Percentiles rank a stretch among this genome's conserved stretches.
Evolutionary conservation across 92 coral and sea anemone species (phyloP).

Genomic region (Epizoanthus stellaris): DNA sequence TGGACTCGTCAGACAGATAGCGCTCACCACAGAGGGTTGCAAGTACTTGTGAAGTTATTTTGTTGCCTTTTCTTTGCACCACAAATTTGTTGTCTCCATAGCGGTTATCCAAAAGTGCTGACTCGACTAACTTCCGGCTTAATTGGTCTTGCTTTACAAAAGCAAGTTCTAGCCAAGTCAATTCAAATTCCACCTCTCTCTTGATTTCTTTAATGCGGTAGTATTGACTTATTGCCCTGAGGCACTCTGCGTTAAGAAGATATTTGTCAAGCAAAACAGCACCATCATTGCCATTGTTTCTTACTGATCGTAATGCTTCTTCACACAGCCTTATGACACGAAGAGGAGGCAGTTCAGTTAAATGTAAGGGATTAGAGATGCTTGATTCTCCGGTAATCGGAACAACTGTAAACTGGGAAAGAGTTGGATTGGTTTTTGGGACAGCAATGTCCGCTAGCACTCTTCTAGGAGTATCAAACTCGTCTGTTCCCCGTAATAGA

Average conservation of each 20-base stretch:
- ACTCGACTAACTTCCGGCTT: constrained; percentile 15
- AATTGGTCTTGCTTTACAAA: background rate
- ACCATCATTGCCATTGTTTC: background rate
- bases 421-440: background rate
- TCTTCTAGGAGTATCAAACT: background rate
- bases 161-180: constrained; percentile 47
- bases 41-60: constrained; percentile 42
- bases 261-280: constrained; percentile 23
- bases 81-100: constrained; percentile 16
- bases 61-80: constrained; percentile 32
- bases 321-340: background rate
- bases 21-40: constrained; percentile 54
- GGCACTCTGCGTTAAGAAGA: constrained; percentile 37
- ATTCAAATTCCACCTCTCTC: constrained; percentile 42
- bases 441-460: background rate
- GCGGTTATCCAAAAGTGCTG: constrained; percentile 40
- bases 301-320: background rate
- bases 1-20: constrained; percentile 48
- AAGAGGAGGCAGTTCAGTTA: background rate
- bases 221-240: constrained; percentile 37
- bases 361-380: constrained; percentile 2
- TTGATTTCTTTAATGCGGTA: constrained; percentile 27
- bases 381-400: background rate
- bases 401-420: background rate
- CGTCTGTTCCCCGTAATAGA: constrained; percentile 11